These are phyloP conservation scores for Motacilla alba DNA, from an alignment of 2,113 vertebrate genomes.

Conservation along the genomic window DNA sequence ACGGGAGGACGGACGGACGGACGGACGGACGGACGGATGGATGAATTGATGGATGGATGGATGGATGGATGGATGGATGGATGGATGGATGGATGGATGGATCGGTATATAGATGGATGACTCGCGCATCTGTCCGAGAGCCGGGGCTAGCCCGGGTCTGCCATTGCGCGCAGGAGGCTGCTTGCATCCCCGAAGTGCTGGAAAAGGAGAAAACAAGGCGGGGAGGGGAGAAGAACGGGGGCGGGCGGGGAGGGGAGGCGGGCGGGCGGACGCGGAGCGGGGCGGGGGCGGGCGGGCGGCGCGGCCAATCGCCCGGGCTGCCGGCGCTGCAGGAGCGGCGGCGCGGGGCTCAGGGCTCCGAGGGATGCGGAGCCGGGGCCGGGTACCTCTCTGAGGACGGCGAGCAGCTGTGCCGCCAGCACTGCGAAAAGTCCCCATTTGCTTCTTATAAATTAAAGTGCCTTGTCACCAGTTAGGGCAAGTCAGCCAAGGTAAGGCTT, in stretches of 20 bases:
- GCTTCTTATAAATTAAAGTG: constrained; percentile 68
- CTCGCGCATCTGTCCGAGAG: not conserved
- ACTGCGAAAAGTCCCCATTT: constrained; percentile 55
- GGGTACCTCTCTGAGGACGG: constrained; percentile 65
- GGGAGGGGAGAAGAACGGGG: not conserved
- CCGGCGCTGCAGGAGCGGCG: constrained; percentile 70
- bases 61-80: not conserved
- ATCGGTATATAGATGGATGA: not conserved
- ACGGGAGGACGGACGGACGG: not conserved
- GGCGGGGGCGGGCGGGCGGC: not conserved
- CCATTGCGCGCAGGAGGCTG: not conserved
- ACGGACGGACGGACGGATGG: accelerated
- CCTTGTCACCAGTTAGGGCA: constrained; percentile 75
- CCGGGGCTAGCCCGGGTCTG: not conserved
- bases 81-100: not conserved
- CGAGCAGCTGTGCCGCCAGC: constrained; percentile 62
- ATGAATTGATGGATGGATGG: not conserved
- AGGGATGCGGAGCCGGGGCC: constrained; percentile 47
- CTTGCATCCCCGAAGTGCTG: not conserved
- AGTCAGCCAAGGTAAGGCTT: constrained; percentile 79
- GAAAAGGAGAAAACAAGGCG: not conserved
- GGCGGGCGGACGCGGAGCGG: not conserved
- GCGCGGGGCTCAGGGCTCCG: constrained; percentile 48
- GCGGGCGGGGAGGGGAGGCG: not conserved
- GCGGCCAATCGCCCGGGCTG: constrained; percentile 72